Conservation (phyloP, 2,888 invertebrate species). For the Charanyca ferruginea region DNA sequence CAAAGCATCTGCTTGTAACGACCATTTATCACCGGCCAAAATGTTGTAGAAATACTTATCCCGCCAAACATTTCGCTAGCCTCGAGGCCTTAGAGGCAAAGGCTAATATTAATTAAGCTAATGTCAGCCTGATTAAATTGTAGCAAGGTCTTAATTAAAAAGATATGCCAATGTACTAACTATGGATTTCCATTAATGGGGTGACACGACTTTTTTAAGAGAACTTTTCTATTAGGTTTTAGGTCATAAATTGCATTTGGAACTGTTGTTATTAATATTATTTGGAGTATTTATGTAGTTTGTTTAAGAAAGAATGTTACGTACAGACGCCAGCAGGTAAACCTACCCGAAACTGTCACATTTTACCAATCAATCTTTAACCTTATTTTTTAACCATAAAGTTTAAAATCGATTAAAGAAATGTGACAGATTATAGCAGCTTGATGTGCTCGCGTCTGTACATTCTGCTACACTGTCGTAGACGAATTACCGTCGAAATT, state of each 20-base stretch:
- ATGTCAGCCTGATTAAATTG: slow-evolving; percentile 54
- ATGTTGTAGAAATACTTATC: neutral
- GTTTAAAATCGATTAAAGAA: too few species aligned
- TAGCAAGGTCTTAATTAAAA: slow-evolving; percentile 51
- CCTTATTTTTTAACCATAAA: too few species aligned
- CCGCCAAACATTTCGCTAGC: slow-evolving; percentile 8
- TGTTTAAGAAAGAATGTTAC: too few species aligned
- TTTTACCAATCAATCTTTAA: too few species aligned
- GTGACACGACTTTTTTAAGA: slow-evolving; percentile 14
- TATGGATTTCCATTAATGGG: slow-evolving; percentile 29
- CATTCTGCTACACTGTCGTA: too few species aligned
- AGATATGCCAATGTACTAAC: slow-evolving; percentile 22
- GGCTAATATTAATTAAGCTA: slow-evolving; percentile 54
- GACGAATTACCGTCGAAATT: too few species aligned
- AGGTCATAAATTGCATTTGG: neutral
- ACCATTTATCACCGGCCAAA: neutral
- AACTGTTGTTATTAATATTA: too few species aligned
- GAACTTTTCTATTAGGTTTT: neutral
- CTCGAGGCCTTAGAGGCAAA: slow-evolving; percentile 1
- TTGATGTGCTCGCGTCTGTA: too few species aligned
- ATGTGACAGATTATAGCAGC: too few species aligned
- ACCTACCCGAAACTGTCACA: too few species aligned
- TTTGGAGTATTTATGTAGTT: too few species aligned
- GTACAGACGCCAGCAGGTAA: too few species aligned
- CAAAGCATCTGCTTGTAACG: neutral